phyloP scores from a whole-genome alignment of 2,113 vertebrate genomes.

The Calyptomena viridis region DNA sequence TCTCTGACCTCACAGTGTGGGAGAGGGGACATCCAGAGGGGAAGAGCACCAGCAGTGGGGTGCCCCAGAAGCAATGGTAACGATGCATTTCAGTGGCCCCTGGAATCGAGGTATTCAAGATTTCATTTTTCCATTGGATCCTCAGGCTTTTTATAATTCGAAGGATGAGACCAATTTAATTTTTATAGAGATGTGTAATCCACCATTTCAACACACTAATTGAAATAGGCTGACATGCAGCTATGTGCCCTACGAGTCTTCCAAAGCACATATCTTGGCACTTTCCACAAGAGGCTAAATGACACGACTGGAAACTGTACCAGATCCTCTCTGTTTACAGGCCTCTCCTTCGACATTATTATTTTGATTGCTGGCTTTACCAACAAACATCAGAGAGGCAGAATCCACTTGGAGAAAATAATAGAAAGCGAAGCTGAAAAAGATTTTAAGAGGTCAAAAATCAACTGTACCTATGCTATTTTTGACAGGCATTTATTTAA shows the following conservation, averaged over 20 bases:
- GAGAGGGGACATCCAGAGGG: neutral
- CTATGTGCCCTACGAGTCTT: slow-evolving; percentile 51
- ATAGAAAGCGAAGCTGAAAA: neutral
- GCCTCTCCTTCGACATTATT: neutral
- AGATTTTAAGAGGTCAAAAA: neutral
- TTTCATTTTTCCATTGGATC: slow-evolving; percentile 22
- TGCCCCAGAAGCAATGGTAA: neutral
- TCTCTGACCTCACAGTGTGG: neutral
- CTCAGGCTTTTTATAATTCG: slow-evolving; percentile 40
- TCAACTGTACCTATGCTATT: neutral
- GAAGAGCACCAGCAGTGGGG: accelerated
- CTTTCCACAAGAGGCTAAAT: slow-evolving; percentile 47
- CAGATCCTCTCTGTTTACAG: slow-evolving; percentile 40
- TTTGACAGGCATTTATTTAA: neutral
- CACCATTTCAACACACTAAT: slow-evolving; percentile 48
- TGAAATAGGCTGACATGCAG: slow-evolving; percentile 62
- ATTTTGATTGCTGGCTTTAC: slow-evolving; percentile 7
- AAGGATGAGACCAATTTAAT: slow-evolving; percentile 51
- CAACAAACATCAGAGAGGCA: neutral
- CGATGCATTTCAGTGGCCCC: neutral
- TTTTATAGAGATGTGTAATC: slow-evolving; percentile 58
- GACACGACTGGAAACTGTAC: neutral
- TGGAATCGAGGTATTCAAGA: neutral
- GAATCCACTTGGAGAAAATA: slow-evolving; percentile 8
- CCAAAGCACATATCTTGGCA: slow-evolving; percentile 61